phyloP scores from a whole-genome alignment of 2,888 invertebrate species.

The Melanostoma scalare region DNA sequence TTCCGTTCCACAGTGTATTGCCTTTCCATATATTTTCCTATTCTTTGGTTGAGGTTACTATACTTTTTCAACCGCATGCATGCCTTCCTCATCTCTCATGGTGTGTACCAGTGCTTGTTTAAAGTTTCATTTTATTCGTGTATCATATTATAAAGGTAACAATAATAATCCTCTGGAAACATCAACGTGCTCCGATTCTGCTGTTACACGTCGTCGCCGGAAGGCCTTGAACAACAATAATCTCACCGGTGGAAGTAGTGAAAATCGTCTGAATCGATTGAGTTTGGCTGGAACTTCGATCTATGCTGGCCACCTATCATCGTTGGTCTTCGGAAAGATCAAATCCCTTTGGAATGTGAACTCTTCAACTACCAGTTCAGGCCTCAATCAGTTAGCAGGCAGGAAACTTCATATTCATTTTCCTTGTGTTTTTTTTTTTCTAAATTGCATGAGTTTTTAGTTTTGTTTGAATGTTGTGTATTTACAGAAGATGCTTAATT shows the following conservation, averaged over 20 bases:
- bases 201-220: slow-evolving; percentile 80
- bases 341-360: slow-evolving; percentile 93
- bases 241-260: slow-evolving; percentile 77
- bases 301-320: slow-evolving; percentile 80
- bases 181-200: slow-evolving; percentile 81
- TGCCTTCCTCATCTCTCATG: not conserved
- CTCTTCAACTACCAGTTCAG: slow-evolving; percentile 87
- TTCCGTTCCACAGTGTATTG: slow-evolving; percentile 34
- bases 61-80: too few relatives aligned
- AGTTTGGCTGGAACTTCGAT: slow-evolving; percentile 81
- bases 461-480: slow-evolving; percentile 57
- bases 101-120: slow-evolving; percentile 32
- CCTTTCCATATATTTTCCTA: slow-evolving; percentile 1
- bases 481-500: not conserved
- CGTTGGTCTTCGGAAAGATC: slow-evolving; percentile 92
- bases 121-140: slow-evolving; percentile 55
- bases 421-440: slow-evolving; percentile 42
- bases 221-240: slow-evolving; percentile 79
- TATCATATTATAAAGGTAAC: slow-evolving; percentile 73
- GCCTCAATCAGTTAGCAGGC: slow-evolving; percentile 92
- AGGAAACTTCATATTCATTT: slow-evolving; percentile 79
- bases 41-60: slow-evolving; percentile 5
- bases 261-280: slow-evolving; percentile 80
- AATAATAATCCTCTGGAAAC: slow-evolving; percentile 81
- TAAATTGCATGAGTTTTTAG: slow-evolving; percentile 33